Percentiles rank a stretch among this genome's conserved stretches.
These are phyloP conservation scores for Paedocypris sp. DNA, from an alignment of 2,113 vertebrate genomes.

Conservation along the genomic window DNA sequence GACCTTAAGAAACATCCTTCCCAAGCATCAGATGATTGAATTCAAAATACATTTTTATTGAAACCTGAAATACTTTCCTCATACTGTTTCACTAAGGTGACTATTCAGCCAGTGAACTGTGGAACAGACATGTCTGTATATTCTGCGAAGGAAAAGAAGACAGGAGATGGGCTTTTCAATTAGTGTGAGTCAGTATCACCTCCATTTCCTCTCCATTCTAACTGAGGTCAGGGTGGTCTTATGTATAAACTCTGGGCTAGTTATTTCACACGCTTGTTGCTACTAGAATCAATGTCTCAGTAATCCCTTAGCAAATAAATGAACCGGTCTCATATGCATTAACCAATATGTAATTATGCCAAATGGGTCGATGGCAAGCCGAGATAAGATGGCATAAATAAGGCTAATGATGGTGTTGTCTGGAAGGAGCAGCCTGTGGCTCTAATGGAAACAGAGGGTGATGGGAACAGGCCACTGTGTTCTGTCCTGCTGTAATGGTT, in stretches of 20 bases:
- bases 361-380: not conserved
- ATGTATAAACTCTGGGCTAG: not conserved
- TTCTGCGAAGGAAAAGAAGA: not conserved
- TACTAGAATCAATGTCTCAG: constrained; percentile 22
- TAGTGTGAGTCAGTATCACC: not conserved
- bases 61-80: not conserved
- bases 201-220: not conserved
- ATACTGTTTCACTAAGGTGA: not conserved
- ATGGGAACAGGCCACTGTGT: not conserved
- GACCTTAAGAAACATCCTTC: no score
- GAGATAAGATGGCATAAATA: constrained; percentile 22
- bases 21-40: no score
- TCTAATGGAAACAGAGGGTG: not conserved
- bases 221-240: not conserved
- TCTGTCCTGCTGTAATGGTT: constrained; percentile 9
- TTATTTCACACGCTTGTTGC: constrained; percentile 23
- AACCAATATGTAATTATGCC: constrained; percentile 12
- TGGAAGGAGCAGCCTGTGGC: not conserved
- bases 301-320: constrained; percentile 9
- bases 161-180: not conserved
- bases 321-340: constrained; percentile 8
- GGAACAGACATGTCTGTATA: not conserved
- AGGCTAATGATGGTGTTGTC: not conserved
- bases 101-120: not conserved
- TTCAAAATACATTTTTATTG: not conserved